Base-by-base conservation (phyloP, 2,113 vertebrate genomes). In the Prochilodus magdalenae region DNA sequence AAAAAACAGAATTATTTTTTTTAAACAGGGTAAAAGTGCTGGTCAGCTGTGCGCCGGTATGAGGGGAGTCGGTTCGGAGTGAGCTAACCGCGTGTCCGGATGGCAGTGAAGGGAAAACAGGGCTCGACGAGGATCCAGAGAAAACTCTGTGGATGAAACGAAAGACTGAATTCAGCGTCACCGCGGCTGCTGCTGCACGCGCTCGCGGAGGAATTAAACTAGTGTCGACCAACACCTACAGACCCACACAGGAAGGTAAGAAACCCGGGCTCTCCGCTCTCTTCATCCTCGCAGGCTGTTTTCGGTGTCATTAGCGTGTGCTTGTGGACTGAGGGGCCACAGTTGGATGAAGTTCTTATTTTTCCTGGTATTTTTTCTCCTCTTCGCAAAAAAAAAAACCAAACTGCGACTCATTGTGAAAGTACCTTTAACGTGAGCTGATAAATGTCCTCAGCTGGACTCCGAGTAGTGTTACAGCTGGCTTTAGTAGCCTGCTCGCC, bases 1-100 rank as follows among this genome's bases (percentile, higher is more conserved):
- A 93, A 94, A 94, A 93, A 92, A 91, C 90, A 71, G 85, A 89
- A 44, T 44, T 44, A 5, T 7, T 7, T 7, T 7, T 7, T 7
- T 8, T 1, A 82, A 75, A 44, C 65, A 57, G 40, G 67, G 79
- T 59, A n/a, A 86, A 83, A 75, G 81, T 82, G 77, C 74, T 74
- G 20, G 30, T 74, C 66, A 67, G 79, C 79, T 75, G 55, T 79
- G 65, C 15, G 33, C 79, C 36, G 70, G 79, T 53, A 29, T 67
- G 51, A 40, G 59, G 36, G 14, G 33, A 66, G 53, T 76, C 24
- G 24, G n/a, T 29, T 69, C 13, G n/a, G 13, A 47, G 73, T 72
- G 59, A 51, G 24, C n/a, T 80, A 36, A 27, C 20, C 7, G 71
- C 10, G 8, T 29, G 44, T 78, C 59, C n/a, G 73, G 60, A 72